phyloP scores from a whole-genome alignment of 2,888 invertebrate species.

The Pemphredon lugubris region DNA sequence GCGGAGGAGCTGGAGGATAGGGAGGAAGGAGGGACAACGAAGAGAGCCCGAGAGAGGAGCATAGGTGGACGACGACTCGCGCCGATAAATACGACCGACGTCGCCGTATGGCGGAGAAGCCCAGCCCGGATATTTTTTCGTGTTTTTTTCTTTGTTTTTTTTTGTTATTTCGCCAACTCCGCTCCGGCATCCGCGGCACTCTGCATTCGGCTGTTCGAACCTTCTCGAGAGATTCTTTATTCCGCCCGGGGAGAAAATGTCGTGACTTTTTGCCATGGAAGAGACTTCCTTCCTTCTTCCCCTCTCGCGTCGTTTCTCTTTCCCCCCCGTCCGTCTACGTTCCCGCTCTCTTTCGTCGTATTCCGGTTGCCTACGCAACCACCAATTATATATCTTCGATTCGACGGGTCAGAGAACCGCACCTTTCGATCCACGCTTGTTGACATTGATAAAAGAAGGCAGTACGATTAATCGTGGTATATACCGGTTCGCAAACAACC shows the following conservation, averaged over 20 bases:
- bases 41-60: conserved; percentile 21
- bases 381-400: no score
- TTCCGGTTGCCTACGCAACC: conserved; percentile 29
- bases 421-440: conserved; percentile 41
- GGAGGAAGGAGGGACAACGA: conserved; percentile 26
- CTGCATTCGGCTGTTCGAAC: conserved; percentile 31
- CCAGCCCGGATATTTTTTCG: conserved; percentile 41
- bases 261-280: conserved; percentile 26
- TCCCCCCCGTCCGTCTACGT: background rate
- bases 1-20: no score
- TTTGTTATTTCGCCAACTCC: conserved; percentile 63
- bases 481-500: conserved; percentile 42
- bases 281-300: conserved; percentile 11
- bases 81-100: conserved; percentile 75
- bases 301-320: background rate
- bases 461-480: conserved; percentile 17
- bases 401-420: background rate
- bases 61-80: conserved; percentile 54
- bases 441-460: conserved; percentile 42
- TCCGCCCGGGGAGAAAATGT: conserved; percentile 16
- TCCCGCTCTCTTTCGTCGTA: background rate
- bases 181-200: conserved; percentile 66
- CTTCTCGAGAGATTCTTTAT: conserved; percentile 23
- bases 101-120: conserved; percentile 60
- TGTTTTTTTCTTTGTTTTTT: conserved; percentile 32